phyloP scores from a whole-genome alignment of 2,888 invertebrate genomes.

The Tortrix viridana region DNA sequence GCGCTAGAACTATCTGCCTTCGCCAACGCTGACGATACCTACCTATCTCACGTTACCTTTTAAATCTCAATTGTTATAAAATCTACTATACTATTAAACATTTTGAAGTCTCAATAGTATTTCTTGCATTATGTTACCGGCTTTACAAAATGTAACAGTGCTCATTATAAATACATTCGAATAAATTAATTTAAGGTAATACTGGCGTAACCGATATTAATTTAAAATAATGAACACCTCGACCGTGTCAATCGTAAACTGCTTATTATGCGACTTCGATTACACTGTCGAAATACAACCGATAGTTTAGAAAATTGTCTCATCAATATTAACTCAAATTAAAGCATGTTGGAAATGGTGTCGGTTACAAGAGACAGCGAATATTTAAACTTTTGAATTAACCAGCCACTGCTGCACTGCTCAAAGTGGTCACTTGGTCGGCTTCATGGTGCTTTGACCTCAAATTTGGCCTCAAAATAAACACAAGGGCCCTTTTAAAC shows the following conservation, averaged over 20 bases:
- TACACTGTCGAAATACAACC: conserved; percentile 22
- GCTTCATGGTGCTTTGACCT: too few species aligned
- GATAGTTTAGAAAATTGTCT: conserved; percentile 29
- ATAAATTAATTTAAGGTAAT: conserved; percentile 1
- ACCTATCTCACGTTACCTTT: too few species aligned
- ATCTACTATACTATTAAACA: too few species aligned
- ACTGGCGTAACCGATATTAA: too few species aligned
- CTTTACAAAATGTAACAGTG: background rate
- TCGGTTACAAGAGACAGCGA: conserved; percentile 6
- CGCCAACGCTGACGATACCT: too few species aligned
- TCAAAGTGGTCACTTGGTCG: too few species aligned
- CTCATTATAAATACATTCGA: background rate
- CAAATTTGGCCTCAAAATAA: too few species aligned
- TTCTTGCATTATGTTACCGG: too few species aligned
- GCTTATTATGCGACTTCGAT: conserved; percentile 25
- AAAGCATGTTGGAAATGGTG: conserved; percentile 9
- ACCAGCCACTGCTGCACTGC: background rate
- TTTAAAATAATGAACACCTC: conserved; percentile 29
- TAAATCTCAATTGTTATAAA: too few species aligned
- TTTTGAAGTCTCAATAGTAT: too few species aligned
- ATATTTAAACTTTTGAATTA: background rate
- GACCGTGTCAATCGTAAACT: conserved; percentile 14
- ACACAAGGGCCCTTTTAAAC: too few species aligned
- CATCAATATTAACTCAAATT: conserved; percentile 26
- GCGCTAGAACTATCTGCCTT: too few species aligned